phyloP scores from a whole-genome alignment of 2,888 invertebrate genomes.

The Theodoxus fluviatilis region DNA sequence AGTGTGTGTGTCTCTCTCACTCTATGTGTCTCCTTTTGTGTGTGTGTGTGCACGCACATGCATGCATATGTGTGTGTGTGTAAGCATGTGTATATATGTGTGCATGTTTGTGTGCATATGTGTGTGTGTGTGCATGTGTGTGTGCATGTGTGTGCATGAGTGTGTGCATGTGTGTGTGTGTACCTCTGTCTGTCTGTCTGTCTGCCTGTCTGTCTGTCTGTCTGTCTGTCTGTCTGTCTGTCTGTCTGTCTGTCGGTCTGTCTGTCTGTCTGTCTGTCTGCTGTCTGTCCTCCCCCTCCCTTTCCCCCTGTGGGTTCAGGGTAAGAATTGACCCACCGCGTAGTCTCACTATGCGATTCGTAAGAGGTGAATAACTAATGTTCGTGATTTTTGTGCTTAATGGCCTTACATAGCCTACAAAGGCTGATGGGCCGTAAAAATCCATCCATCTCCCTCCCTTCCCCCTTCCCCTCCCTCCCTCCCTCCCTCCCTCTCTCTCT shows the following conservation, averaged over 20 bases:
- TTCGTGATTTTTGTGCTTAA: too few relatives aligned
- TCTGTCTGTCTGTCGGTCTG: background rate
- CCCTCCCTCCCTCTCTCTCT: background rate
- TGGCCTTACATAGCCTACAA: too few relatives aligned
- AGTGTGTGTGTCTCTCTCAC: conserved; percentile 11
- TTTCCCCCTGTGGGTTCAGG: too few relatives aligned
- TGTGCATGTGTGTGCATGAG: background rate
- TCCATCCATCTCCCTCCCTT: background rate
- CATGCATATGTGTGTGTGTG: background rate
- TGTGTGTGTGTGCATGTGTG: background rate
- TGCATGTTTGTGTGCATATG: conserved; percentile 1
- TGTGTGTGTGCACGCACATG: conserved; percentile 1
- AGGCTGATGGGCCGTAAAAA: too few relatives aligned
- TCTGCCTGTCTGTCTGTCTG: background rate
- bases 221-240: conserved; percentile 12
- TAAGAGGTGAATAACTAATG: too few relatives aligned
- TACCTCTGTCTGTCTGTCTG: background rate
- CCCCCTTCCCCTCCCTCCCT: background rate
- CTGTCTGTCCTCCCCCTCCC: background rate
- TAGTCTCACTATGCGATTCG: too few relatives aligned
- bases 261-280: background rate
- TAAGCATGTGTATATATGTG: background rate
- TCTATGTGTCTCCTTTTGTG: background rate
- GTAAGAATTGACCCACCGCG: too few relatives aligned
- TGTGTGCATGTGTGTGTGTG: background rate